Evolutionary conservation across 2,797 vertebrate species (phyloP).

Genomic region (Cyclura pinguis): DNA sequence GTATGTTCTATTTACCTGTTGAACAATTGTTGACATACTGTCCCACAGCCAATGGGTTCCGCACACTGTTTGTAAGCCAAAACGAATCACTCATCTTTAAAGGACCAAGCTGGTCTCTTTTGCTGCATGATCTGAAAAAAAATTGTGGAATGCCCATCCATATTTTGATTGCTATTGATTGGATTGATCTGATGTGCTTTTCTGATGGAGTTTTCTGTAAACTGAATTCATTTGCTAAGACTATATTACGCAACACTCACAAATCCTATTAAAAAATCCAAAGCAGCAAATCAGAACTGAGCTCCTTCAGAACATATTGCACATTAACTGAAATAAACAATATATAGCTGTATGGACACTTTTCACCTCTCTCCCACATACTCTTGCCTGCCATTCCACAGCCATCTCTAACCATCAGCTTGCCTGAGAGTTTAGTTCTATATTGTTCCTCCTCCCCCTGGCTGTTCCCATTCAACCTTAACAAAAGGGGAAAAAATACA

Average conservation of each 20-base stretch:
- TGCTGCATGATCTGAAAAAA: slow-evolving; percentile 87
- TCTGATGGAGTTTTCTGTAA: neutral
- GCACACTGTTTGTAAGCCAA: slow-evolving; percentile 85
- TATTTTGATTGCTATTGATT: neutral
- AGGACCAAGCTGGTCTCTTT: slow-evolving; percentile 89
- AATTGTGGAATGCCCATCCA: accelerated
- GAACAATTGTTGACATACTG: slow-evolving; percentile 98
- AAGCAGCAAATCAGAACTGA: neutral
- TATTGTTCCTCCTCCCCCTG: neutral
- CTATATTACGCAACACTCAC: neutral
- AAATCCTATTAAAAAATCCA: neutral
- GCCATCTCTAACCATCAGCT: neutral
- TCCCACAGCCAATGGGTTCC: slow-evolving; percentile 90
- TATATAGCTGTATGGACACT: neutral
- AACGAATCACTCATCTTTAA: slow-evolving; percentile 87
- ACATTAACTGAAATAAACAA: neutral
- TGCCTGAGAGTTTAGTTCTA: too few relatives aligned
- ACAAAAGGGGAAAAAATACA: neutral
- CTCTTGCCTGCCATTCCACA: neutral
- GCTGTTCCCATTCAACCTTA: neutral
- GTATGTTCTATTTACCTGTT: slow-evolving; percentile 75
- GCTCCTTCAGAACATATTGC: neutral
- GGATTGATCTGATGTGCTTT: neutral
- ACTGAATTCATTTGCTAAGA: neutral
- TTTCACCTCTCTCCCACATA: too few relatives aligned